These are phyloP conservation scores for Cyprichromis sp. DNA, from an alignment of 2,113 vertebrate species.

Conservation along the genomic window DNA sequence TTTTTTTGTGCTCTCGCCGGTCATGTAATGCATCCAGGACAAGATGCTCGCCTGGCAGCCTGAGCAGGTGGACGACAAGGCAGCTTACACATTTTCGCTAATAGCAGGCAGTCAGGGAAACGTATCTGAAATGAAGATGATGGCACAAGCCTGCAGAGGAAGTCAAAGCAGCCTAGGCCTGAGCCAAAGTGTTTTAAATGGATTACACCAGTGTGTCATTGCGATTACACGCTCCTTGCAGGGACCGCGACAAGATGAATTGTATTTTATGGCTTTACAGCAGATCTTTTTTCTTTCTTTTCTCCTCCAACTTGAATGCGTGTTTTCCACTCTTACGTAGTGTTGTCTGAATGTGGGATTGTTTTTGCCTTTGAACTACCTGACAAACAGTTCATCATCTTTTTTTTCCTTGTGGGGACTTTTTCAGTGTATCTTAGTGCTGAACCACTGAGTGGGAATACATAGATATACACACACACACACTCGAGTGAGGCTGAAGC, in stretches of 20 bases:
- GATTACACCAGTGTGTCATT: constrained; percentile 74
- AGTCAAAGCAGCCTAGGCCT: constrained; percentile 53
- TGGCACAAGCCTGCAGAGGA: constrained; percentile 42
- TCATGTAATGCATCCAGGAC: constrained; percentile 41
- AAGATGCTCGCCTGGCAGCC: constrained; percentile 19
- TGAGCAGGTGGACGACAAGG: constrained; percentile 53
- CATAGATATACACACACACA: neutral
- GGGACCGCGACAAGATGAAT: constrained; percentile 65
- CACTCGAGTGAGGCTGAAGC: neutral
- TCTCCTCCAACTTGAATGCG: constrained; percentile 37
- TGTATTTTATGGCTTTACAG: constrained; percentile 61
- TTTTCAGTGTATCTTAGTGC: constrained; percentile 9
- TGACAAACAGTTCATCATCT: constrained; percentile 23
- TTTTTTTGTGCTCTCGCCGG: neutral
- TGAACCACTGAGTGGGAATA: neutral
- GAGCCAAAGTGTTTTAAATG: constrained; percentile 71
- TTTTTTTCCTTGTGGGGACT: neutral
- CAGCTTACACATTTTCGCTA: constrained; percentile 34
- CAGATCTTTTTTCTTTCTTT: constrained; percentile 37
- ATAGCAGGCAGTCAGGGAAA: constrained; percentile 54
- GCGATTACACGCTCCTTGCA: constrained; percentile 66
- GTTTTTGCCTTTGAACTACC: constrained; percentile 41
- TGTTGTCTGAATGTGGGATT: constrained; percentile 34
- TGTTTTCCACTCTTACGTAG: neutral
- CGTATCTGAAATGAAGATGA: constrained; percentile 49